Evolutionary conservation across 2,113 vertebrate species (phyloP).

Genomic region (Spheniscus mendiculus): DNA sequence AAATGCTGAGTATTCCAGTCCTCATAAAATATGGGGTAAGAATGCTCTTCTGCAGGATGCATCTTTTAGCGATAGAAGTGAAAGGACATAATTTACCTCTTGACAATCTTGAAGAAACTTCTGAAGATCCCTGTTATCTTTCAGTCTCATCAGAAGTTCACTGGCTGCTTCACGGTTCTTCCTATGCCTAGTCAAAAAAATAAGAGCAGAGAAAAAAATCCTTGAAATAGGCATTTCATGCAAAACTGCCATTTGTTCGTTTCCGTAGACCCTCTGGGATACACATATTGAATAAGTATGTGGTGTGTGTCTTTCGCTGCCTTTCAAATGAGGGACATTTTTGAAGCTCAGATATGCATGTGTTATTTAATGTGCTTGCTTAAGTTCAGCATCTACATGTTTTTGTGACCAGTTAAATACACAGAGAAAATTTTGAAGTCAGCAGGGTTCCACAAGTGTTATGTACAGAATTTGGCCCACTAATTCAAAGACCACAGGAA

Average conservation of each 20-base stretch:
- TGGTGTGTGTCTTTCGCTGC: not conserved
- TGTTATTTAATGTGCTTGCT: not conserved
- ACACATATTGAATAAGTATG: not conserved
- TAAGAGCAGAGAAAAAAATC: not conserved
- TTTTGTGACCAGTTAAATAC: not conserved
- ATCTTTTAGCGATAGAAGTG: not conserved
- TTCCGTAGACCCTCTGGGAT: not conserved
- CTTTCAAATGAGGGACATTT: not conserved
- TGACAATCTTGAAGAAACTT: slow-evolving; percentile 98
- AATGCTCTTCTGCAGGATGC: not conserved
- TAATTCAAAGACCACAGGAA: not conserved
- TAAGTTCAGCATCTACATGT: not conserved
- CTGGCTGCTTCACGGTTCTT: slow-evolving; percentile 94
- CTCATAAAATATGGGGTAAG: not conserved
- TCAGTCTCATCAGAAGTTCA: slow-evolving; percentile 90
- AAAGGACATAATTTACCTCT: slow-evolving; percentile 79
- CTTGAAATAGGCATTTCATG: not conserved
- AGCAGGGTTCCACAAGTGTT: not conserved
- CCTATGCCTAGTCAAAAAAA: slow-evolving; percentile 82
- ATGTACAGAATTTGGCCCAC: not conserved
- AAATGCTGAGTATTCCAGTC: not conserved
- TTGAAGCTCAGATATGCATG: not conserved
- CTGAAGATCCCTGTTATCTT: slow-evolving; percentile 97
- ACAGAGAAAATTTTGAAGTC: not conserved
- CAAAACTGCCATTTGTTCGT: not conserved